Conservation (phyloP, 2,888 invertebrate genomes). For the Andrena fulva region DNA sequence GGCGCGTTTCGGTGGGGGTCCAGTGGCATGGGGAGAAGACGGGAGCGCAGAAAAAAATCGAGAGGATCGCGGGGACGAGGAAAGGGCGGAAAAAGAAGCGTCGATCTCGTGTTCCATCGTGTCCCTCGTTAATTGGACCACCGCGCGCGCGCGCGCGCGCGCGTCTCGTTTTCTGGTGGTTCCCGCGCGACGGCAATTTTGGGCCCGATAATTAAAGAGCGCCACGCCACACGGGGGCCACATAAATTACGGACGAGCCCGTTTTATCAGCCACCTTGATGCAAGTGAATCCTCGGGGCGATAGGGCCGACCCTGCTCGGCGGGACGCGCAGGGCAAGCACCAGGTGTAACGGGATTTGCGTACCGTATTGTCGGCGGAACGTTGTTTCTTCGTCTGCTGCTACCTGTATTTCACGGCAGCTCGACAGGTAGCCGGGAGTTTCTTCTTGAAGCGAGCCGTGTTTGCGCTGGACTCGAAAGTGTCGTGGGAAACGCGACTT, state of each 20-base stretch:
- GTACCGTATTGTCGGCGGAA: slow-evolving; percentile 38
- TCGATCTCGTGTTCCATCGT: slow-evolving; percentile 13
- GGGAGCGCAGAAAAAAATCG: background rate
- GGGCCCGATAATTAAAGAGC: slow-evolving; percentile 47
- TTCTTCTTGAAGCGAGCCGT: background rate
- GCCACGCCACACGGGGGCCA: slow-evolving; percentile 12
- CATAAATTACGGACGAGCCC: slow-evolving; percentile 41
- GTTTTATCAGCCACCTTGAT: slow-evolving; percentile 31
- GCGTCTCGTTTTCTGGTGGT: slow-evolving; percentile 16
- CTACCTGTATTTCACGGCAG: slow-evolving; percentile 39
- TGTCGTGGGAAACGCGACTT: background rate
- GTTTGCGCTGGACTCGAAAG: background rate
- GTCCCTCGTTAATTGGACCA: slow-evolving; percentile 60
- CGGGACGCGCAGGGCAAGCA: background rate
- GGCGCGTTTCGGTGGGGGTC: slow-evolving; percentile 45
- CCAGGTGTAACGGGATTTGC: slow-evolving; percentile 52
- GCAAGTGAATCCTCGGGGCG: slow-evolving; percentile 18
- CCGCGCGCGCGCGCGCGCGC: slow-evolving; percentile 39
- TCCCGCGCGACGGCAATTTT: slow-evolving; percentile 41
- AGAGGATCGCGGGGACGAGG: background rate
- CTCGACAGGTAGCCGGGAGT: slow-evolving; percentile 15
- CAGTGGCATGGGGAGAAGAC: background rate
- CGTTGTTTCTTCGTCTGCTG: background rate
- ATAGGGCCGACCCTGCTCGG: background rate
- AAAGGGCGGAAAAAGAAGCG: background rate